Conservation (phyloP, 2,797 vertebrate genomes). For the Hybognathus amarus region DNA sequence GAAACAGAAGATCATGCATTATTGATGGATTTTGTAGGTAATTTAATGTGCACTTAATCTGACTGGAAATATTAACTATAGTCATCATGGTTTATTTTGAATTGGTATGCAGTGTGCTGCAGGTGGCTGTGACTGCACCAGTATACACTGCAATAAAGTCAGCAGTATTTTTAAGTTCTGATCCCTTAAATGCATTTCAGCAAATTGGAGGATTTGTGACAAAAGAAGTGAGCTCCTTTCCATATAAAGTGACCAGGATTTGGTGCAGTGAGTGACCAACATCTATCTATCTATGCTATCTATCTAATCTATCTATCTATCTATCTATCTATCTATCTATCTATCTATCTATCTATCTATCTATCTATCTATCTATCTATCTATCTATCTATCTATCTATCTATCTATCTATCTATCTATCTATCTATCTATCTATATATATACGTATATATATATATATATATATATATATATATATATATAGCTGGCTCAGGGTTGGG, state of each 20-base stretch:
- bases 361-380: too few relatives aligned
- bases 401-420: too few relatives aligned
- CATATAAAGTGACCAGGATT: conserved; percentile 2
- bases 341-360: too few relatives aligned
- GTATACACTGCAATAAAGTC: not conserved
- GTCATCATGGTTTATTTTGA: conserved; percentile 28
- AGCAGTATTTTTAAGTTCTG: conserved; percentile 20
- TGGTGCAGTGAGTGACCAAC: not conserved
- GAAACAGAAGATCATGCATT: conserved; percentile 31
- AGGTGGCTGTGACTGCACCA: conserved; percentile 33
- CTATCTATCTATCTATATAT: too few relatives aligned
- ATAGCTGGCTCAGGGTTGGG: too few relatives aligned
- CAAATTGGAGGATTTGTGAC: not conserved
- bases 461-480: too few relatives aligned
- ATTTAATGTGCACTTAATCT: conserved; percentile 24
- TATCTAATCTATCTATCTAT: too few relatives aligned
- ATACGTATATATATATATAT: too few relatives aligned
- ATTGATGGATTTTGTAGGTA: conserved; percentile 26
- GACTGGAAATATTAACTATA: conserved; percentile 40
- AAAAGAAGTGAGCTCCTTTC: not conserved
- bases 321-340: too few relatives aligned
- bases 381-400: not conserved
- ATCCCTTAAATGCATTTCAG: conserved; percentile 20
- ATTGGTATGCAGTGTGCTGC: conserved; percentile 27
- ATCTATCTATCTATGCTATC: too few relatives aligned